Evolutionary conservation across 2,888 invertebrate species (phyloP).

Genomic region (Calameuta filiformis): DNA sequence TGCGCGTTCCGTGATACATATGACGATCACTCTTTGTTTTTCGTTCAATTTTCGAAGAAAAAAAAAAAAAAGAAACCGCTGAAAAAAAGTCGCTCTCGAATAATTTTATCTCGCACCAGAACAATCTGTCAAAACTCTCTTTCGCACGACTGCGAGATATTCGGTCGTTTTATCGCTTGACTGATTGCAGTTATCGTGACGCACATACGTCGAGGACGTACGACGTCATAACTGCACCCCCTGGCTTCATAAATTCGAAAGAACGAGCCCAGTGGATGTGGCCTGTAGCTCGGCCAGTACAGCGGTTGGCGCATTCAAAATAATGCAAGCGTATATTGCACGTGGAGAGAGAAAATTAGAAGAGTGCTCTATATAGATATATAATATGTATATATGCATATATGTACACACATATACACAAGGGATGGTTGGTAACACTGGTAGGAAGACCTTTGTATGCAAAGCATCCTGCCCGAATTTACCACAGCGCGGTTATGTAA

Average conservation of each 20-base stretch:
- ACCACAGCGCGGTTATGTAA: slow-evolving; percentile 46
- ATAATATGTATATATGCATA: too few relatives aligned
- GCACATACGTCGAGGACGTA: neutral
- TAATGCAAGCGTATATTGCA: slow-evolving; percentile 7
- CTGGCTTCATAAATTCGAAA: slow-evolving; percentile 22
- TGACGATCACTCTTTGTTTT: neutral
- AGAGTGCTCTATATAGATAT: too few relatives aligned
- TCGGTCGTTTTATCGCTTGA: neutral
- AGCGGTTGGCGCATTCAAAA: slow-evolving; percentile 10
- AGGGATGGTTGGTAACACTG: neutral
- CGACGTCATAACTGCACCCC: slow-evolving; percentile 18
- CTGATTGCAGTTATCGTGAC: neutral
- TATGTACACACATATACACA: neutral
- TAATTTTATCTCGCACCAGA: neutral
- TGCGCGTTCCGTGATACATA: neutral
- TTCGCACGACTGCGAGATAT: neutral
- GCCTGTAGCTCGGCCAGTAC: neutral
- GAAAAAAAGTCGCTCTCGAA: too few relatives aligned
- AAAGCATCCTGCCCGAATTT: slow-evolving; percentile 45
- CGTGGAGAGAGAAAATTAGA: slow-evolving; percentile 14
- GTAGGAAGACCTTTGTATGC: slow-evolving; percentile 39
- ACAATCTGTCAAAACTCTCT: neutral
- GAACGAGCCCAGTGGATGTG: neutral
- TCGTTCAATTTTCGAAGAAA: neutral
- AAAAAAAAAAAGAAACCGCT: too few relatives aligned